Evolutionary conservation across 2,797 vertebrate genomes (phyloP).

Genomic region (Sparus aurata): DNA sequence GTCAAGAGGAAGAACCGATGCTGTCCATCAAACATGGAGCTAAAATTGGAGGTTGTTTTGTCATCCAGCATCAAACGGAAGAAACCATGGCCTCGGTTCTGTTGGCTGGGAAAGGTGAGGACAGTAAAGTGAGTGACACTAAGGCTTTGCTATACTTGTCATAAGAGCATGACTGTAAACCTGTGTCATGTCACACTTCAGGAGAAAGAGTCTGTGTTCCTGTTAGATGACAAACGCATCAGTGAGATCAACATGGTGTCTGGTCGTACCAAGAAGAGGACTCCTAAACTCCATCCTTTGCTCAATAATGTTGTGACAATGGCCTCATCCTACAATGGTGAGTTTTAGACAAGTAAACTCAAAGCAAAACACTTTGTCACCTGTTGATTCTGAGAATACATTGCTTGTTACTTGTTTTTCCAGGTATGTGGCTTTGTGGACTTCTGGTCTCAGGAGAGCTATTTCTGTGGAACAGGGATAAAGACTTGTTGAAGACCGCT

Average conservation of each 20-base stretch:
- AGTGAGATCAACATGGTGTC: constrained; percentile 93
- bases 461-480: constrained; percentile 96
- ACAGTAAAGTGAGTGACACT: background rate
- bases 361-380: background rate
- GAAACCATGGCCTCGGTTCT: constrained; percentile 94
- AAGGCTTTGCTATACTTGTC: too few species aligned
- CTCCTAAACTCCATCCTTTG: constrained; percentile 88
- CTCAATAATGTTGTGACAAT: constrained; percentile 88
- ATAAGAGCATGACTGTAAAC: background rate
- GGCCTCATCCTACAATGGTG: constrained; percentile 91
- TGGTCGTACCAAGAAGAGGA: constrained; percentile 93
- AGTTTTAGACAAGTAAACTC: background rate
- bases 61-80: constrained; percentile 93
- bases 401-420: constrained; percentile 12
- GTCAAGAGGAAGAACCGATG: constrained; percentile 18
- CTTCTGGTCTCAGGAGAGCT: constrained; percentile 91
- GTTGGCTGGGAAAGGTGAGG: constrained; percentile 94
- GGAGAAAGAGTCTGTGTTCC: constrained; percentile 95
- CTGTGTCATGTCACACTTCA: constrained; percentile 59
- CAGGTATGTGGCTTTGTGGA: constrained; percentile 93
- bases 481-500: constrained; percentile 88
- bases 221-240: constrained; percentile 92
- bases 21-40: constrained; percentile 85
- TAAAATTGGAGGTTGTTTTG: constrained; percentile 92
- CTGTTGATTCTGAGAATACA: background rate